Evolutionary conservation across 2,797 vertebrate species (phyloP).

Genomic region (Poecilia picta): DNA sequence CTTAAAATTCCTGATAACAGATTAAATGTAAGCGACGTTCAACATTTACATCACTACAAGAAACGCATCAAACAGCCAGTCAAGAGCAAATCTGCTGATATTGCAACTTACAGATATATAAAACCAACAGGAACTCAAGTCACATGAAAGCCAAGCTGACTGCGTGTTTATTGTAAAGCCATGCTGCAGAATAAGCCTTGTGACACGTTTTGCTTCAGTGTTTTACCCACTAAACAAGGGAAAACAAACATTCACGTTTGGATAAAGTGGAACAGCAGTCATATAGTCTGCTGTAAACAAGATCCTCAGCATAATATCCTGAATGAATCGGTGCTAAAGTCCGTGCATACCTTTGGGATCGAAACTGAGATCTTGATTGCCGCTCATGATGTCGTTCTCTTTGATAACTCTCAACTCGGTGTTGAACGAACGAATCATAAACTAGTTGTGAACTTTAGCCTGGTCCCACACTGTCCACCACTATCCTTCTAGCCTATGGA

Average conservation of each 20-base stretch:
- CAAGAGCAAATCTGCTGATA: background rate
- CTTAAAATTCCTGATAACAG: background rate
- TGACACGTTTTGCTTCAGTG: background rate
- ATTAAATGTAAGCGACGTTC: background rate
- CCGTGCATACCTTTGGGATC: slow-evolving; percentile 77
- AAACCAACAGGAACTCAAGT: slow-evolving; percentile 37
- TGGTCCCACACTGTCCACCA: background rate
- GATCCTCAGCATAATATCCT: background rate
- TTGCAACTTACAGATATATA: background rate
- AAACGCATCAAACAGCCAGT: background rate
- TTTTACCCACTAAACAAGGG: background rate
- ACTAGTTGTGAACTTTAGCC: background rate
- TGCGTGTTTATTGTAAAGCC: background rate
- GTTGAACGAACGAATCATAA: background rate
- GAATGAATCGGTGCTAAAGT: background rate
- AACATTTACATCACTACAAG: background rate
- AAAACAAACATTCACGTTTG: background rate
- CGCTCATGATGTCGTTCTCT: slow-evolving; percentile 54
- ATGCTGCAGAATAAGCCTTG: background rate
- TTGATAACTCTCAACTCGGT: background rate
- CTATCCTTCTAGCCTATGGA: background rate
- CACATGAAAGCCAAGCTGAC: slow-evolving; percentile 31
- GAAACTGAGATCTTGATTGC: slow-evolving; percentile 53
- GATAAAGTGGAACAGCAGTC: background rate
- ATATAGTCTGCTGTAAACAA: background rate